Evolutionary conservation across 2,797 vertebrate genomes (phyloP).

Genomic region (Meriones psammophilus): DNA sequence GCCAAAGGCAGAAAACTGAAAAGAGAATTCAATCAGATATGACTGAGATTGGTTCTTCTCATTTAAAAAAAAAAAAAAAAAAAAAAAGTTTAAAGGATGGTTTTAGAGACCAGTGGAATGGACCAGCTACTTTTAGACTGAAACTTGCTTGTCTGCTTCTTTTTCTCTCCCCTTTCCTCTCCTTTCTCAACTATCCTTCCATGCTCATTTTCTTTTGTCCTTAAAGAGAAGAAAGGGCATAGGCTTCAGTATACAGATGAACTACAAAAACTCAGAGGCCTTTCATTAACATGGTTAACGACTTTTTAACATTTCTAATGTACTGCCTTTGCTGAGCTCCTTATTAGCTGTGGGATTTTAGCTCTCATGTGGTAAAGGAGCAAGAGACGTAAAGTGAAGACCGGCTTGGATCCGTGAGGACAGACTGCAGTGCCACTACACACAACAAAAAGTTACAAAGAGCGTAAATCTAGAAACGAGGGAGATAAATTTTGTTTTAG

Average conservation of each 20-base stretch:
- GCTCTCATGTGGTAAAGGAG: background rate
- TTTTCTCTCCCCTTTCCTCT: background rate
- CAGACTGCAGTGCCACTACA: background rate
- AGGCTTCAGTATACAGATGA: constrained; percentile 19
- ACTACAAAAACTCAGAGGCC: constrained; percentile 4
- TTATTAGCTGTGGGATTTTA: background rate
- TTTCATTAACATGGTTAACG: background rate
- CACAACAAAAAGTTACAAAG: background rate
- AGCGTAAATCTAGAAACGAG: background rate
- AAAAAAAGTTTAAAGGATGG: background rate
- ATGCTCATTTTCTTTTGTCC: background rate
- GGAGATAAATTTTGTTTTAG: background rate
- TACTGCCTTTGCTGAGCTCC: background rate
- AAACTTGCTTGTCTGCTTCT: background rate
- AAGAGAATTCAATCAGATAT: background rate
- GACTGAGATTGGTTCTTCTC: background rate
- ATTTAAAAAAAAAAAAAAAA: background rate
- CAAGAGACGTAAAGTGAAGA: background rate
- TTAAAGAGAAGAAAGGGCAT: constrained; percentile 29
- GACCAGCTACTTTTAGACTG: background rate
- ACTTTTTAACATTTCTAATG: background rate
- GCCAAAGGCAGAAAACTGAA: background rate
- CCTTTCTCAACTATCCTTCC: background rate
- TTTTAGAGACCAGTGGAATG: constrained; percentile 30
- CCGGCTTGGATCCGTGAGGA: background rate